Base-by-base conservation (phyloP, 2,888 invertebrate genomes). In the Frankliniella intonsa region DNA sequence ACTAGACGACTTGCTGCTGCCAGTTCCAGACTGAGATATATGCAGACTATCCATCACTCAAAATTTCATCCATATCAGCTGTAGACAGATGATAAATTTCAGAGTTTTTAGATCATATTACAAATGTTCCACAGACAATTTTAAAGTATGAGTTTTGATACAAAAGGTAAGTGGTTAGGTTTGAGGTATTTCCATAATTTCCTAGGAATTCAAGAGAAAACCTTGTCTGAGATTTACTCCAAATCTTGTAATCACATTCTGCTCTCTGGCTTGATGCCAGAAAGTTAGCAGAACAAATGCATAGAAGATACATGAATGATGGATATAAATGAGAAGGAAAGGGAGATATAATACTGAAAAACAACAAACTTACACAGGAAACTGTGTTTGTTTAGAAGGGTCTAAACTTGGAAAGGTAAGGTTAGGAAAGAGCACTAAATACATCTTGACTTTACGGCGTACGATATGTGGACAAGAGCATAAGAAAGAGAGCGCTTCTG, bases 31-130 rank as follows among this genome's bases (percentile, higher is more conserved):
- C 25, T 76, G 69, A 76, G 22, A 76, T 22, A 76, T 76, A 25
- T 76, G 69, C 25, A 76, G 25, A 76, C 69, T 76, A 76, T 76
- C 69, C 69, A 76, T 76, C 69, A n/a, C 69, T 76, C 69, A 76
- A 76, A 76, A 12, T 76, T 76, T 76, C 25, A 25, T 25, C 69
- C 69, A 76, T 76, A 76, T 22, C 69, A 76, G 25, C 69, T 76
- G 69, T 22, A 76, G 25, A 38, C 3, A 38, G 38, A 38, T 38
- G 2, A 38, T 38, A 38, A 2, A 38, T 38, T 38, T 38, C 38
- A 38, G 38, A 38, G 38, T 38, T 38, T 38, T 2, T 38, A 38
- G 38, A 38, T 38, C 38, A 2, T 38, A 38, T 38, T 38, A 38
- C 38, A 38, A 38, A 38, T 38, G 38, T 38, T 38, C 38, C 5